Conservation (phyloP, 1,140 invertebrate genomes). For the Charaxes varanes region DNA sequence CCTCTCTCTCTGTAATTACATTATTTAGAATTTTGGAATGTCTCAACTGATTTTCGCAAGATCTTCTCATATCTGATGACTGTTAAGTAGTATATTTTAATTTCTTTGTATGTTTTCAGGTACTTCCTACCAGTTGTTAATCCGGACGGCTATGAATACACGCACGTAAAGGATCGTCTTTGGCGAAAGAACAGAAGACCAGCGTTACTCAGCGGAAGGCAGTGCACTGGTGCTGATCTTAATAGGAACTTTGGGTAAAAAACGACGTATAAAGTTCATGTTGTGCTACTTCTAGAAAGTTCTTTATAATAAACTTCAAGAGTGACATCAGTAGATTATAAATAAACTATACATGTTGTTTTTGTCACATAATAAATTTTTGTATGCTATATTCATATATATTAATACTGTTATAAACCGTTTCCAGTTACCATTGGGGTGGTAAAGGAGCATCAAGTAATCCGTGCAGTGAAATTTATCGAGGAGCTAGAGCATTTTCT, state of each 20-base stretch:
- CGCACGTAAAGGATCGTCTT: constrained; percentile 82
- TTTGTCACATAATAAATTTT: neutral
- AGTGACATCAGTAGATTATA: neutral
- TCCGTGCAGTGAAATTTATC: constrained; percentile 92
- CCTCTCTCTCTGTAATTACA: too few species aligned
- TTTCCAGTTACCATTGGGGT: constrained; percentile 82
- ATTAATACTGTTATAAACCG: too few species aligned
- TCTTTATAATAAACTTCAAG: constrained; percentile 1
- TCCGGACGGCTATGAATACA: constrained; percentile 92
- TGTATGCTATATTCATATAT: too few species aligned
- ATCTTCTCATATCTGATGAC: too few species aligned
- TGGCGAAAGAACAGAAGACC: constrained; percentile 88
- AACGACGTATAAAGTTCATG: too few species aligned
- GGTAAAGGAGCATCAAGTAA: constrained; percentile 88
- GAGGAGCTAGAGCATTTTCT: constrained; percentile 91
- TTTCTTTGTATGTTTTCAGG: constrained; percentile 31
- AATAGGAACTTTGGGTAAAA: constrained; percentile 86
- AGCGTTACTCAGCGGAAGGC: constrained; percentile 52
- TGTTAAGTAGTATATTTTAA: too few species aligned
- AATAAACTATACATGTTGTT: neutral
- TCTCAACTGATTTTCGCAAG: too few species aligned
- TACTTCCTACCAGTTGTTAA: constrained; percentile 88
- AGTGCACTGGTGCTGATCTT: constrained; percentile 85
- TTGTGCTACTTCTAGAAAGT: too few species aligned
- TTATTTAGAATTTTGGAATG: too few species aligned